These are phyloP conservation scores for Podarcis lilfordi DNA, from an alignment of 2,797 vertebrate genomes.

Conservation along the genomic window DNA sequence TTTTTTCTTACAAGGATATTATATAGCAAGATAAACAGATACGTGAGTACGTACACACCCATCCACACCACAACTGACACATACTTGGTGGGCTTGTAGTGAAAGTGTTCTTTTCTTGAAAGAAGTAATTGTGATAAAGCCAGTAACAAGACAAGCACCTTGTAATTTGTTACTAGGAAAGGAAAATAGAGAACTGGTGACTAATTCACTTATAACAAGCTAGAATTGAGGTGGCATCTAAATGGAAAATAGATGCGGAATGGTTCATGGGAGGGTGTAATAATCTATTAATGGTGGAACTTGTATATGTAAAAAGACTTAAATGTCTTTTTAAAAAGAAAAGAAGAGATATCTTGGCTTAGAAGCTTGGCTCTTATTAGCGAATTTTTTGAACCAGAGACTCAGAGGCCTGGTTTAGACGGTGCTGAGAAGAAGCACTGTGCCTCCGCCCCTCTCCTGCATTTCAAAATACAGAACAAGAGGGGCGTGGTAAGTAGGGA, in stretches of 20 bases:
- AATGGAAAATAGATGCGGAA: neutral
- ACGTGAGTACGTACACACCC: no score
- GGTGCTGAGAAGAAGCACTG: neutral
- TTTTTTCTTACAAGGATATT: no score
- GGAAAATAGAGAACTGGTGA: constrained; percentile 1
- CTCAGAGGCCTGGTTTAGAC: neutral
- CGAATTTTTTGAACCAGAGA: neutral
- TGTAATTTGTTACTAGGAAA: constrained; percentile 5
- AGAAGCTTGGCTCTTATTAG: neutral
- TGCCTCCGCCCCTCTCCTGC: neutral
- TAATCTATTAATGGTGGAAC: neutral
- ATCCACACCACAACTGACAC: no score
- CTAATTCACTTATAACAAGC: neutral
- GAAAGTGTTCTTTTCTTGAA: neutral
- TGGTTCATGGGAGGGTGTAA: neutral
- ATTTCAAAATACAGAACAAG: neutral
- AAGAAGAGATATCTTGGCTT: neutral
- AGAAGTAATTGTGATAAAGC: neutral
- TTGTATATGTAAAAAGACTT: neutral
- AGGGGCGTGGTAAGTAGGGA: neutral
- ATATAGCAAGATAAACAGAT: no score
- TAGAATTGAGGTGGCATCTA: neutral
- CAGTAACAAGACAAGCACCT: neutral
- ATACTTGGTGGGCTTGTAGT: neutral
- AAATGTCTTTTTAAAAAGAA: neutral